Conservation (phyloP, 2,113 vertebrate species). For the Cyprinodon variegatus region DNA sequence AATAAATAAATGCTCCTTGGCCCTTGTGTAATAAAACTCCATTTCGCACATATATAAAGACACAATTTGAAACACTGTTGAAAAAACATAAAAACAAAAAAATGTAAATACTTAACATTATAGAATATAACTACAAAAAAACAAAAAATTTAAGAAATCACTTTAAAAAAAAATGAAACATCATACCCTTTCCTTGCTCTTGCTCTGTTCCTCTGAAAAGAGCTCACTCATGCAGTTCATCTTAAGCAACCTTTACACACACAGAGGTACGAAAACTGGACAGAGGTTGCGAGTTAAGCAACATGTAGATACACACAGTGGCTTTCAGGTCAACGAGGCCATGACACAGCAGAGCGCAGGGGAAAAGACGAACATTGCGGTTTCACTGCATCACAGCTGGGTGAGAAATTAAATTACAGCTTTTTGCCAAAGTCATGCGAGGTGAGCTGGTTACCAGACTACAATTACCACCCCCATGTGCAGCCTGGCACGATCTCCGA, state of each 20-base stretch:
- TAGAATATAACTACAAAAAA: background rate
- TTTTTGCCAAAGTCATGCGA: background rate
- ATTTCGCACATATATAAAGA: too few species aligned
- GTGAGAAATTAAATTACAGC: background rate
- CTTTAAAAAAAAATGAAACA: background rate
- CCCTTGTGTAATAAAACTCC: too few species aligned
- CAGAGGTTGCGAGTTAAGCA: conserved; percentile 61
- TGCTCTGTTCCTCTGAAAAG: background rate
- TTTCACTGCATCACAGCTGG: background rate
- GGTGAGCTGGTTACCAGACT: background rate
- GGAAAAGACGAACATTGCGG: background rate
- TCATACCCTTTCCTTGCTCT: conserved; percentile 27
- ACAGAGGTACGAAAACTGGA: conserved; percentile 10
- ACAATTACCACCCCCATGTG: background rate
- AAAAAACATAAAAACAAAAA: too few species aligned
- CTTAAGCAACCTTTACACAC: conserved; percentile 8
- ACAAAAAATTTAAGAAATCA: background rate
- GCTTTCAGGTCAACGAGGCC: background rate
- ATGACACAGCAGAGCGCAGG: conserved; percentile 19
- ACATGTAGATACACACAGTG: conserved; percentile 41
- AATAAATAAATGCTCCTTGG: background rate
- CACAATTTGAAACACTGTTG: too few species aligned
- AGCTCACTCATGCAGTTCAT: conserved; percentile 8
- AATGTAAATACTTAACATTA: background rate
- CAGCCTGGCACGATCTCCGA: background rate